Percentiles rank a stretch among this genome's conserved stretches.
Evolutionary conservation across 1,140 invertebrate species (phyloP).

Genomic region (Calosoma granatense): DNA sequence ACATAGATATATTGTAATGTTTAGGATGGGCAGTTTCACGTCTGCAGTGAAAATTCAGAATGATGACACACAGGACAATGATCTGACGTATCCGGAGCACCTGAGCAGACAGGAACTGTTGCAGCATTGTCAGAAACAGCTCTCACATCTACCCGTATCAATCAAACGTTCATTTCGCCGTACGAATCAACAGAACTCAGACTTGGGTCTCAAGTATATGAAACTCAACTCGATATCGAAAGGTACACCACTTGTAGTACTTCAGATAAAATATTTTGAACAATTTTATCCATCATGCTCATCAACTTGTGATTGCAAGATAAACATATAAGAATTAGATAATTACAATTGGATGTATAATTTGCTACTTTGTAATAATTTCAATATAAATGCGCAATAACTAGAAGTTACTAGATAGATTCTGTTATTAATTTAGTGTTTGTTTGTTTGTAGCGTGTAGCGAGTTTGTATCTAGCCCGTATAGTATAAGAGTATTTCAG

Average conservation of each 20-base stretch:
- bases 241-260: constrained; percentile 25
- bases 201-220: constrained; percentile 32
- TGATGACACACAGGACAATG: constrained; percentile 51
- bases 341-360: too few species aligned
- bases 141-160: constrained; percentile 7
- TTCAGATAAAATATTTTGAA: constrained; percentile 6
- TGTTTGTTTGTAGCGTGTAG: constrained; percentile 33
- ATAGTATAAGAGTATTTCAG: constrained; percentile 52
- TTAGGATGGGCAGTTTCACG: constrained; percentile 64
- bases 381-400: too few species aligned
- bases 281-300: not conserved
- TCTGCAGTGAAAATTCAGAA: constrained; percentile 55
- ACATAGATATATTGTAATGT: too few species aligned
- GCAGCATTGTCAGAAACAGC: constrained; percentile 40
- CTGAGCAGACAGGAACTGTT: constrained; percentile 42
- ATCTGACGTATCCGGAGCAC: constrained; percentile 40
- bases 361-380: too few species aligned
- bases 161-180: constrained; percentile 1
- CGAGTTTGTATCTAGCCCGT: constrained; percentile 28
- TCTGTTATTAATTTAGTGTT: too few species aligned
- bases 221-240: constrained; percentile 37
- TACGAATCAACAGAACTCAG: constrained; percentile 1
- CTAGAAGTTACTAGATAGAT: too few species aligned
- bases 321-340: not conserved
- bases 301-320: not conserved